Evolutionary conservation across 1,140 invertebrate genomes (phyloP).

Genomic region (Tetragnatha versicolor): DNA sequence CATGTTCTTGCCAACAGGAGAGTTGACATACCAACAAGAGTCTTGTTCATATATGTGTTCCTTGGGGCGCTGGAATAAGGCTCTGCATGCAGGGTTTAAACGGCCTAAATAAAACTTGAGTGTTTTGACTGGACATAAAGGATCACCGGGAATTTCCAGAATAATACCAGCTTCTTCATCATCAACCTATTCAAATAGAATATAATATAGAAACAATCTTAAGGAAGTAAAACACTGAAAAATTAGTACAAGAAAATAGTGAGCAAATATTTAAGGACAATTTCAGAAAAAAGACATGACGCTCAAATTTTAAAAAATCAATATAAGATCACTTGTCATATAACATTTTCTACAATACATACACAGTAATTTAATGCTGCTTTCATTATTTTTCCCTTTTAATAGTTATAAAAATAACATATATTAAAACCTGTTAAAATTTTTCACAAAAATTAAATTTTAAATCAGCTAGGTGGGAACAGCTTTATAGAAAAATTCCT

Average conservation of each 20-base stretch:
- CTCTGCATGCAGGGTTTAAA: slow-evolving; percentile 54
- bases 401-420: no score
- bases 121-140: slow-evolving; percentile 55
- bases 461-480: no score
- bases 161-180: slow-evolving; percentile 56
- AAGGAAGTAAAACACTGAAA: not conserved
- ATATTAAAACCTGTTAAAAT: no score
- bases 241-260: not conserved
- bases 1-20: slow-evolving; percentile 57
- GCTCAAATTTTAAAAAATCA: no score
- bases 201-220: not conserved
- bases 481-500: no score
- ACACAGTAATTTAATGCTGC: no score
- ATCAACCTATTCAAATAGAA: slow-evolving; percentile 28
- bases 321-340: no score
- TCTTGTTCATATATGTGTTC: slow-evolving; percentile 55
- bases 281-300: not conserved
- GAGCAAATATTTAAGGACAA: not conserved
- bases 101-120: slow-evolving; percentile 52
- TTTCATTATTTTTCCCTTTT: no score
- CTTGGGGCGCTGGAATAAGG: slow-evolving; percentile 57
- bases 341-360: no score
- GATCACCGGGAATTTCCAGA: slow-evolving; percentile 55
- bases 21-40: slow-evolving; percentile 56
- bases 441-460: no score